Evolutionary conservation across 2,888 invertebrate species (phyloP).

Genomic region (Hydrotaea cyrtoneurina): DNA sequence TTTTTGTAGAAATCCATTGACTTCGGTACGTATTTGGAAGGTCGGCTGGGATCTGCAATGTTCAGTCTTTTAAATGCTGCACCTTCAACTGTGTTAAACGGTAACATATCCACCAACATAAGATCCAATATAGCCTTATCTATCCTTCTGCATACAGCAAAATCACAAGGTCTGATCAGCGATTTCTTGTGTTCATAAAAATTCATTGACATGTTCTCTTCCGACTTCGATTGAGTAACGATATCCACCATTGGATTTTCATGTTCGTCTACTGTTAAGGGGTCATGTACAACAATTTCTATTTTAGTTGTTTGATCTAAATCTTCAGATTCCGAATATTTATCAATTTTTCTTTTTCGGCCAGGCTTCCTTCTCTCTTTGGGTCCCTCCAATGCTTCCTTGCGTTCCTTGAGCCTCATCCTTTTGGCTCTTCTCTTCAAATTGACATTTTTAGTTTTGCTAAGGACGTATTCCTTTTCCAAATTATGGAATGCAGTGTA

Average conservation of each 20-base stretch:
- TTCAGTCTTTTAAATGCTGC: constrained; percentile 55
- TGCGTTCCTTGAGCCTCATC: constrained; percentile 56
- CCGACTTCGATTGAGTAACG: background rate
- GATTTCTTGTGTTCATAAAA: constrained; percentile 35
- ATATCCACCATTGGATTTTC: constrained; percentile 35
- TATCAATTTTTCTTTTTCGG: constrained; percentile 53
- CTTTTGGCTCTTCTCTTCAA: constrained; percentile 58
- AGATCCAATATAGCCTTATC: constrained; percentile 56
- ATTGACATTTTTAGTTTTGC: constrained; percentile 54
- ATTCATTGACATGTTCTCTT: background rate
- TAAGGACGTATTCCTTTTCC: constrained; percentile 53
- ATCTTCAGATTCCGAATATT: constrained; percentile 55
- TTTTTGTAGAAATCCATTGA: constrained; percentile 53
- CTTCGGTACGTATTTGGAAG: constrained; percentile 45
- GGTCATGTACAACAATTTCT: constrained; percentile 52
- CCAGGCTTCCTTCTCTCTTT: constrained; percentile 58
- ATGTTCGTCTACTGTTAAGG: constrained; percentile 32
- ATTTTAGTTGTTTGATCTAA: constrained; percentile 43
- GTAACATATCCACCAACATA: constrained; percentile 57
- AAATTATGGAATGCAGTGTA: constrained; percentile 47
- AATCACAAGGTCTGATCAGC: constrained; percentile 18
- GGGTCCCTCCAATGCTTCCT: constrained; percentile 57
- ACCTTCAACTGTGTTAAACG: constrained; percentile 58
- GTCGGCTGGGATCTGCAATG: constrained; percentile 51
- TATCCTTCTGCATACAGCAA: constrained; percentile 50